These are phyloP conservation scores for Hyla sarda DNA, from an alignment of 2,113 vertebrate genomes.

Conservation along the genomic window DNA sequence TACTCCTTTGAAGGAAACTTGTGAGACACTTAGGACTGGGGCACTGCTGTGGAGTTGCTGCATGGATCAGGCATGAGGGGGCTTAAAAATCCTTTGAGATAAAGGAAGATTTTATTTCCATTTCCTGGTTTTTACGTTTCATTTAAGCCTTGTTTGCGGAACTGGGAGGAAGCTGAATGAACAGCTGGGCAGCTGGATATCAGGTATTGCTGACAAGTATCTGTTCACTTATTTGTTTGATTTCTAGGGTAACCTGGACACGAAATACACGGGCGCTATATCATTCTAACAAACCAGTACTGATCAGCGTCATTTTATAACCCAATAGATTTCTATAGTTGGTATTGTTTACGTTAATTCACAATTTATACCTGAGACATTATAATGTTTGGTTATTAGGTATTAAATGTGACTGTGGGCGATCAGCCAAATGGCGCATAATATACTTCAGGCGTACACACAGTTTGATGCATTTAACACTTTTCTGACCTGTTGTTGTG, in stretches of 20 bases:
- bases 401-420: too few species aligned
- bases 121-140: conserved; percentile 55
- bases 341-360: background rate
- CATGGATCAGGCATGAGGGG: conserved; percentile 46
- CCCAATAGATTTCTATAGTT: background rate
- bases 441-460: too few species aligned
- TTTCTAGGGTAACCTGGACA: background rate
- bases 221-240: background rate
- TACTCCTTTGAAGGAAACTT: conserved; percentile 45
- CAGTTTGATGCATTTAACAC: too few species aligned
- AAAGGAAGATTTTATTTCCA: conserved; percentile 52
- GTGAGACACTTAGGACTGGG: conserved; percentile 54
- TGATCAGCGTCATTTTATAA: background rate
- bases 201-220: conserved; percentile 69
- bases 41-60: conserved; percentile 5
- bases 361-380: background rate
- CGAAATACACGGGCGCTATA: background rate
- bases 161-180: conserved; percentile 65
- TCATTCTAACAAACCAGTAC: background rate
- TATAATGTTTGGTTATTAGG: background rate
- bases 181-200: conserved; percentile 66
- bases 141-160: conserved; percentile 34
- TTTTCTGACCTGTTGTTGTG: too few species aligned
- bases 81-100: conserved; percentile 37
- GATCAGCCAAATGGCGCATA: too few species aligned